phyloP scores from a whole-genome alignment of 2,888 invertebrate species.

The Parnassius apollo region DNA sequence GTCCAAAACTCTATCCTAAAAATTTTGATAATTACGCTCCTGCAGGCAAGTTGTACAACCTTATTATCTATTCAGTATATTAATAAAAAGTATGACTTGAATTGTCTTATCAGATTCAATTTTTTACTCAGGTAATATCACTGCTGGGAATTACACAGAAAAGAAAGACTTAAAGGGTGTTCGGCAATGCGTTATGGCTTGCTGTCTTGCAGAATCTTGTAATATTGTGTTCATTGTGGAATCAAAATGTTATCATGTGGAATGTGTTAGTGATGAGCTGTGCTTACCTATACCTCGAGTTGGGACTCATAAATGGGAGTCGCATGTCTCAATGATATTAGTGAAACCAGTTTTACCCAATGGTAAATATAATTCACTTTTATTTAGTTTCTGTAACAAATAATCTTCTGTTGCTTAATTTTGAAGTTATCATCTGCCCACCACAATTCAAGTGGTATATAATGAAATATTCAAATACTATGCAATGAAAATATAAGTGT shows the following conservation, averaged over 20 bases:
- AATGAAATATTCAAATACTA: too few relatives aligned
- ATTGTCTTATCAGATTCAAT: too few relatives aligned
- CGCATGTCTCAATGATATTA: conserved; percentile 87
- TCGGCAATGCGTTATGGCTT: conserved; percentile 84
- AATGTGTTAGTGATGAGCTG: conserved; percentile 85
- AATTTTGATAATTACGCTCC: conserved; percentile 81
- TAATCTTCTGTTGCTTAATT: too few relatives aligned
- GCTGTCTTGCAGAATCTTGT: conserved; percentile 85
- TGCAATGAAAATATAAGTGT: too few relatives aligned
- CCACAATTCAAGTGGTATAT: too few relatives aligned
- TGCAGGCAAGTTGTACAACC: conserved; percentile 61
- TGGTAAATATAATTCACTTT: conserved; percentile 49
- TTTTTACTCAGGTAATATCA: conserved; percentile 65
- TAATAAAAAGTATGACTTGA: too few relatives aligned
- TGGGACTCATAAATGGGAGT: conserved; percentile 75
- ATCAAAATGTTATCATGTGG: conserved; percentile 88
- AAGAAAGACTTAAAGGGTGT: conserved; percentile 75
- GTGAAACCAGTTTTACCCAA: conserved; percentile 85
- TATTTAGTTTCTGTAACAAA: conserved; percentile 6
- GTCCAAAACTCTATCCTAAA: conserved; percentile 78
- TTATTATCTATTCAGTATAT: too few relatives aligned
- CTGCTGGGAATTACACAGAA: conserved; percentile 83
- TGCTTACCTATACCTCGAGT: conserved; percentile 84
- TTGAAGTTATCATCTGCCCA: too few relatives aligned
- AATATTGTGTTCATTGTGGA: conserved; percentile 90